A percentile compares a stretch with the other conserved stretches of the same genome.
These are phyloP conservation scores for Hirtodrosophila confusa DNA, from an alignment of 2,888 invertebrate genomes.

Conservation along the genomic window DNA sequence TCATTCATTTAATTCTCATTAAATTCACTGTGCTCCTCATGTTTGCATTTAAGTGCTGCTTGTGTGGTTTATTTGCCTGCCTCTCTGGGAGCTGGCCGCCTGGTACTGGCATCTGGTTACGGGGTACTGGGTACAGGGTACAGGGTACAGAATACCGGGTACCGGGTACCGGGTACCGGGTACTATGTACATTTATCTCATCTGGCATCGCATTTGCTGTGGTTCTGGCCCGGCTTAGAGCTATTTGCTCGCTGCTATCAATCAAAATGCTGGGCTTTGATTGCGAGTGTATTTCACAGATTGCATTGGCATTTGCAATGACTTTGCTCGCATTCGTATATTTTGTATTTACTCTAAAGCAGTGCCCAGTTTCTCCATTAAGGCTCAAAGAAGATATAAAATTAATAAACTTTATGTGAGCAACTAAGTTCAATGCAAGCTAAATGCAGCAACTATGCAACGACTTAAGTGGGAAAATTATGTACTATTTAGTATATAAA, in stretches of 20 bases:
- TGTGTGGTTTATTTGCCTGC: conserved; percentile 48
- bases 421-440: conserved; percentile 67
- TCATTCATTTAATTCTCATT: conserved; percentile 33
- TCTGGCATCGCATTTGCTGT: conserved; percentile 36
- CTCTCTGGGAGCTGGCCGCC: conserved; percentile 33
- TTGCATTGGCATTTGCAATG: conserved; percentile 18
- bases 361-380: conserved; percentile 48
- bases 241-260: conserved; percentile 45
- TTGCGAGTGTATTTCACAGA: conserved; percentile 37
- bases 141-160: conserved; percentile 3
- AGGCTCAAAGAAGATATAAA: conserved; percentile 76
- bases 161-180: conserved; percentile 3
- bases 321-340: conserved; percentile 9
- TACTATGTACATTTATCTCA: conserved; percentile 13
- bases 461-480: conserved; percentile 24
- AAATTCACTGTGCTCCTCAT: conserved; percentile 36
- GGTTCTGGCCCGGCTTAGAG: conserved; percentile 11
- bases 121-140: conserved; percentile 11
- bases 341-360: conserved; percentile 30
- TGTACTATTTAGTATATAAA: conserved; percentile 8
- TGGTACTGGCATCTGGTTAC: conserved; percentile 20
- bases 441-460: conserved; percentile 70
- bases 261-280: conserved; percentile 39
- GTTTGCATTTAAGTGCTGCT: conserved; percentile 45
- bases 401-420: conserved; percentile 76